Evolutionary conservation across 92 coral and sea anemone genomes (phyloP).

Genomic region (Porites divaricata): DNA sequence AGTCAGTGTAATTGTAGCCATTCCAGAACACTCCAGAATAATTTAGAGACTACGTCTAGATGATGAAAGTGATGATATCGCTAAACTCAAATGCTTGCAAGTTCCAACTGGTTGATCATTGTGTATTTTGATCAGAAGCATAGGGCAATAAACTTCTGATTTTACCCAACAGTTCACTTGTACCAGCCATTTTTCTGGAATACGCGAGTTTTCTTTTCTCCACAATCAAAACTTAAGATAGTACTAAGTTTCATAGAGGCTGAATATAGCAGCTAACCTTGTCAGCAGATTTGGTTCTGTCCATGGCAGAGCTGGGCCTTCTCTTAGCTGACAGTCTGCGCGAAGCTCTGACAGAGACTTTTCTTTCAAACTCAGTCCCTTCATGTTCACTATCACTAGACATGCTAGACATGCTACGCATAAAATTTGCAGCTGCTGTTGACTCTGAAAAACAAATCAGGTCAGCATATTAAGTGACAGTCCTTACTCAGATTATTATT

Average conservation of each 20-base stretch:
- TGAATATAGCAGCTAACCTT: background rate
- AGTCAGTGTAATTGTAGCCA: too few species aligned
- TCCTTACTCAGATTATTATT: background rate
- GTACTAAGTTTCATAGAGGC: background rate
- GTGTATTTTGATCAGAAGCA: too few species aligned
- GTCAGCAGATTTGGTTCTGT: slow-evolving; percentile 29
- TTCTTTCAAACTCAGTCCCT: slow-evolving; percentile 65
- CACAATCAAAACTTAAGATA: background rate
- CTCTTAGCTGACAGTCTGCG: slow-evolving; percentile 62
- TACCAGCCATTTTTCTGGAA: too few species aligned
- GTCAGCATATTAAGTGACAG: background rate
- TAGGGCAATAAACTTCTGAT: too few species aligned
- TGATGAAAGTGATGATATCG: too few species aligned
- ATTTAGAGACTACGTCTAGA: too few species aligned
- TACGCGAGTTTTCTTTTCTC: too few species aligned
- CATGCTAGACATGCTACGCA: slow-evolving; percentile 75
- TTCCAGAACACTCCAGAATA: too few species aligned
- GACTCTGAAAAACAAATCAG: slow-evolving; percentile 45
- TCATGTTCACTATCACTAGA: slow-evolving; percentile 84
- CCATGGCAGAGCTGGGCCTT: slow-evolving; percentile 65
- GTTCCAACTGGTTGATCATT: too few species aligned
- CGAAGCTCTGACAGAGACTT: slow-evolving; percentile 75
- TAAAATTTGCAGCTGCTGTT: slow-evolving; percentile 68
- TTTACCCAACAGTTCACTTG: too few species aligned
- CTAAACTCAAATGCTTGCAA: too few species aligned